Percentiles rank a stretch among this genome's conserved stretches.
Conservation (phyloP, 2,797 vertebrate genomes). For the Acipenser ruthenus region DNA sequence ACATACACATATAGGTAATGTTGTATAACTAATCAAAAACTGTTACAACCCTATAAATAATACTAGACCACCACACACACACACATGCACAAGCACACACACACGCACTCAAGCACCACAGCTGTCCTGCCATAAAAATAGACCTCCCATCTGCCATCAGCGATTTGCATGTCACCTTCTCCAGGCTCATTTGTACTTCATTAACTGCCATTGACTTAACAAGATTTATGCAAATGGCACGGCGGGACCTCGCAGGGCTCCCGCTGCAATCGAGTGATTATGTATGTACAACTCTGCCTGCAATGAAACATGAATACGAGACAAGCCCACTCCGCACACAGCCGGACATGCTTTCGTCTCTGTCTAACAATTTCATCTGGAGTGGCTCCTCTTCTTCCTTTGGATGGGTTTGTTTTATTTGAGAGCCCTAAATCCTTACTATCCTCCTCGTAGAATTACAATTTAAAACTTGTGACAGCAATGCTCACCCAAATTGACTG, state of each 20-base stretch:
- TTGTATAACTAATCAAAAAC: no score
- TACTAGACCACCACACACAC: conserved; percentile 12
- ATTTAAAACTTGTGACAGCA: no score
- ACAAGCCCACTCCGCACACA: conserved; percentile 48
- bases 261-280: conserved; percentile 71
- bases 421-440: background rate
- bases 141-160: conserved; percentile 80
- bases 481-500: no score
- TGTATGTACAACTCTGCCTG: conserved; percentile 69
- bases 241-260: conserved; percentile 59
- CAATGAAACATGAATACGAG: conserved; percentile 71
- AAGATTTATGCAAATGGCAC: conserved; percentile 82
- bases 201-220: conserved; percentile 81
- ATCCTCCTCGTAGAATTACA: no score
- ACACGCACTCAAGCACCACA: conserved; percentile 34
- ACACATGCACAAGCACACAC: background rate
- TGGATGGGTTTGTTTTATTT: background rate
- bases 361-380: background rate
- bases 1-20: no score
- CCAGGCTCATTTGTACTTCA: conserved; percentile 80
- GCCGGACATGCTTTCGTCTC: background rate
- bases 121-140: conserved; percentile 63
- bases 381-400: background rate
- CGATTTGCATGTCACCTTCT: conserved; percentile 75
- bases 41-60: no score